These are phyloP conservation scores for Agonum fuliginosum DNA, from an alignment of 2,888 invertebrate species.

Conservation along the genomic window DNA sequence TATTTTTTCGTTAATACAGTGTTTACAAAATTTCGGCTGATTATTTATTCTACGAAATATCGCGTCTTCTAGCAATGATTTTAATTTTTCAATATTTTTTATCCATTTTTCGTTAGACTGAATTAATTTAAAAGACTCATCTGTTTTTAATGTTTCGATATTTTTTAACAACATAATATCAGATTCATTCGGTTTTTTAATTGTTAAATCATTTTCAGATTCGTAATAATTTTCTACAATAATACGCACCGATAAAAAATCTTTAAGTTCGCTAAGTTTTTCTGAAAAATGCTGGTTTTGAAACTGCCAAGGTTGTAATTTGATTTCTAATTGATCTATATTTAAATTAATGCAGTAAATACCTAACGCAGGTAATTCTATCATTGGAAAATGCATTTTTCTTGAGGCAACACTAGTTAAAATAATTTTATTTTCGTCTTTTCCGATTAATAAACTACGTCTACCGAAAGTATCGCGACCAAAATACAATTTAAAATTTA, in stretches of 20 bases:
- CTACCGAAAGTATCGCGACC: slow-evolving; percentile 90
- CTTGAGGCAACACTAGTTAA: slow-evolving; percentile 77
- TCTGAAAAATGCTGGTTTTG: slow-evolving; percentile 68
- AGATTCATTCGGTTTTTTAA: slow-evolving; percentile 62
- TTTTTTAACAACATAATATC: slow-evolving; percentile 60
- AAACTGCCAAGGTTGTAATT: slow-evolving; percentile 72
- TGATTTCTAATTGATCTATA: slow-evolving; percentile 68
- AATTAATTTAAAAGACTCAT: slow-evolving; percentile 70
- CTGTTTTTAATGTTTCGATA: slow-evolving; percentile 66
- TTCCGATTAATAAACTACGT: slow-evolving; percentile 84
- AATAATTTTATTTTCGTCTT: slow-evolving; percentile 70
- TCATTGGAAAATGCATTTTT: slow-evolving; percentile 73
- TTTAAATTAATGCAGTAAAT: slow-evolving; percentile 75
- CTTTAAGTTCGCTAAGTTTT: slow-evolving; percentile 69
- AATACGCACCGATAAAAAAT: slow-evolving; percentile 64
- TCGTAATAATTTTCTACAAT: slow-evolving; percentile 15
- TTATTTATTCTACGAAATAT: slow-evolving; percentile 77
- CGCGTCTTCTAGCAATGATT: slow-evolving; percentile 76
- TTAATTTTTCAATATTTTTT: slow-evolving; percentile 73
- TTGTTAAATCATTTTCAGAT: slow-evolving; percentile 59
- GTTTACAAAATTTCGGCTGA: slow-evolving; percentile 79
- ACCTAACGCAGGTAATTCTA: slow-evolving; percentile 80
- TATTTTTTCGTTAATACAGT: slow-evolving; percentile 73
- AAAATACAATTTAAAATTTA: slow-evolving; percentile 81
- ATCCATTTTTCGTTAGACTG: slow-evolving; percentile 66